Evolutionary conservation across 2,888 invertebrate genomes (phyloP).

Genomic region (Apotomis turbidana): DNA sequence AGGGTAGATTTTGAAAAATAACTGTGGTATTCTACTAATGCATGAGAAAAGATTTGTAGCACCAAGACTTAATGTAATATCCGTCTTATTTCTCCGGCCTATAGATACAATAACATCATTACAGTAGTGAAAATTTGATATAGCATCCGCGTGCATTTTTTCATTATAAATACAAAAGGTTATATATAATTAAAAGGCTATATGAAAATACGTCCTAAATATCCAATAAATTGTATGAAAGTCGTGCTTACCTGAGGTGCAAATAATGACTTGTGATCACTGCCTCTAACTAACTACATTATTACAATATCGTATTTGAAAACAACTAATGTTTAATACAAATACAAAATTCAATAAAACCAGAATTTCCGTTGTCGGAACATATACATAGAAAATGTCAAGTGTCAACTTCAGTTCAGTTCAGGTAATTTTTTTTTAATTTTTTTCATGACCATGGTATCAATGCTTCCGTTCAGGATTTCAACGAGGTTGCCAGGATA

Average conservation of each 20-base stretch:
- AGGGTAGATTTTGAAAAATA: background rate
- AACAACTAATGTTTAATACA: slow-evolving; percentile 17
- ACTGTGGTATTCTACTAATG: background rate
- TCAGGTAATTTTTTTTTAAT: no score
- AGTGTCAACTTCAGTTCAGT: no score
- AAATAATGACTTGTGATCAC: slow-evolving; percentile 16
- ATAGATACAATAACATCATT: no score
- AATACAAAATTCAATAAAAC: slow-evolving; percentile 23
- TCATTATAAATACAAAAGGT: background rate
- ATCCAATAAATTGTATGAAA: slow-evolving; percentile 7
- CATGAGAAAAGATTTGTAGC: background rate
- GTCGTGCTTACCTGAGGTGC: slow-evolving; percentile 22
- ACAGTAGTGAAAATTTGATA: no score
- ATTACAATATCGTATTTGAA: slow-evolving; percentile 11
- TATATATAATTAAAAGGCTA: no score
- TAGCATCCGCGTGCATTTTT: no score
- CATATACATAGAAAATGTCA: background rate
- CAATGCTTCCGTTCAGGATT: no score
- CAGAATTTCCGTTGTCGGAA: background rate
- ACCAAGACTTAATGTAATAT: background rate
- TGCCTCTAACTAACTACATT: slow-evolving; percentile 25
- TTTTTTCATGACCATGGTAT: no score
- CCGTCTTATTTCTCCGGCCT: no score
- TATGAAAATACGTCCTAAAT: slow-evolving; percentile 4
- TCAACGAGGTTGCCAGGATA: no score